Base-by-base conservation (phyloP, 92 coral and sea anemone genomes). In the Paragorgia papillata region DNA sequence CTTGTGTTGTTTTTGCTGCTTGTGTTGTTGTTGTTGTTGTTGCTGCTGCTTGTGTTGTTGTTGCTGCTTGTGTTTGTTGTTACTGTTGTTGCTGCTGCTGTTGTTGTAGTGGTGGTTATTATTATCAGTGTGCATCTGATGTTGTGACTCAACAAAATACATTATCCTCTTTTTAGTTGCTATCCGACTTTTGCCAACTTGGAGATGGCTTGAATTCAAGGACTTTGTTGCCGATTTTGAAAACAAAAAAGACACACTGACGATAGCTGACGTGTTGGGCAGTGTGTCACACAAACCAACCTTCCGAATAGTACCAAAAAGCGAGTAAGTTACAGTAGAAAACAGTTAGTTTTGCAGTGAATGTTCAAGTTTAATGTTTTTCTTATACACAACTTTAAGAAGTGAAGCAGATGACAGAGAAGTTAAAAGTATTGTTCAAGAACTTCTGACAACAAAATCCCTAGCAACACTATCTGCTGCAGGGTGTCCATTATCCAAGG, bases 351-450 rank as follows among this genome's bases (percentile, higher is more conserved):
- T 4, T 37, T 37, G 43, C 4, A 37, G 6, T 37, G 43, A 4
- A 37, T 37, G 43, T n/a, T n/a, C n/a, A n/a, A n/a, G n/a, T n/a
- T n/a, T n/a, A 37, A 37, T 37, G 43, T 37, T 37, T 37, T 37
- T 37, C 10, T 37, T 37, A 37, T 46, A 7, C 7, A 46, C n/a
- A 46, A 46, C n/a, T 7, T 46, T 15, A 9, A 71, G 78, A 71
- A 71, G n/a, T 30, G 78, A 71, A 58, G 78, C 78, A 53, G 78
- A 71, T 55, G 78, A 71, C 32, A 63, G 43, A 71, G 78, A 71
- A 28, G 78, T 71, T 43, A 71, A 71, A 28, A 71, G 32, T 22
- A 71, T 71, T 51, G 64, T 71, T 9, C 57, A 71, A 19, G 61
- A 53, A 20, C 78, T 71, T 71, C 63, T 71, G 19, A 51, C 53